Evolutionary conservation across 2,797 vertebrate species (phyloP).

Genomic region (Macrochelys suwanniensis): DNA sequence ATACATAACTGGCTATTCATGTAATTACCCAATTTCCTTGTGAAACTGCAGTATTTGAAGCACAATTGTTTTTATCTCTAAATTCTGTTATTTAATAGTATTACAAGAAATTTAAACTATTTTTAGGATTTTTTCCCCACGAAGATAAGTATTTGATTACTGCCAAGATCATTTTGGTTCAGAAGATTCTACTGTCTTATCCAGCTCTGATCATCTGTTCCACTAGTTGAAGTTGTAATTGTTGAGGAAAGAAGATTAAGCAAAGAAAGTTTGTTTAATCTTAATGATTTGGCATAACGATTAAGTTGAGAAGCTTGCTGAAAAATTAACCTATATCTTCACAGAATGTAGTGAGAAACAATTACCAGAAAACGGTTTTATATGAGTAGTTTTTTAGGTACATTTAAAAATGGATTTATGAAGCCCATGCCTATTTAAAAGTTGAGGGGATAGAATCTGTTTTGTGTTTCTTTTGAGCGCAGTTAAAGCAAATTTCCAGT

Average conservation of each 20-base stretch:
- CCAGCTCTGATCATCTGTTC: not conserved
- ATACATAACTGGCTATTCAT: constrained; percentile 22
- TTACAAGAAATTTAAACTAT: not conserved
- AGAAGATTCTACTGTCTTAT: not conserved
- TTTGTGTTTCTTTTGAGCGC: not conserved
- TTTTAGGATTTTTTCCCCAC: constrained; percentile 33
- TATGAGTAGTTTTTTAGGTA: constrained; percentile 1
- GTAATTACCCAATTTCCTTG: not conserved
- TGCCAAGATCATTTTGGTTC: constrained; percentile 12
- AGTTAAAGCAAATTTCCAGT: not conserved
- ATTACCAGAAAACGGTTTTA: not conserved
- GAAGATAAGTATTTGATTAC: constrained; percentile 31
- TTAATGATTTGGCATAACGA: constrained; percentile 43
- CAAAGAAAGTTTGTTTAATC: constrained; percentile 1
- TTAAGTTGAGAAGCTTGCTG: constrained; percentile 52
- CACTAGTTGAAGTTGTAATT: constrained; percentile 2
- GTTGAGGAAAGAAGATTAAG: constrained; percentile 45
- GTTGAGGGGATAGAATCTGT: not conserved
- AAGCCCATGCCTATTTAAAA: not conserved
- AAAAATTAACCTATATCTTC: constrained; percentile 36
- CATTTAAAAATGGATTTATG: not conserved
- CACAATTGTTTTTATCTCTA: not conserved
- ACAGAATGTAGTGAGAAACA: not conserved
- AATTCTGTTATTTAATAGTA: constrained; percentile 41
- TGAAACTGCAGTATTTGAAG: constrained; percentile 15